Base-by-base conservation (phyloP, 1,140 invertebrate genomes). In the Tetramorium alpestre region DNA sequence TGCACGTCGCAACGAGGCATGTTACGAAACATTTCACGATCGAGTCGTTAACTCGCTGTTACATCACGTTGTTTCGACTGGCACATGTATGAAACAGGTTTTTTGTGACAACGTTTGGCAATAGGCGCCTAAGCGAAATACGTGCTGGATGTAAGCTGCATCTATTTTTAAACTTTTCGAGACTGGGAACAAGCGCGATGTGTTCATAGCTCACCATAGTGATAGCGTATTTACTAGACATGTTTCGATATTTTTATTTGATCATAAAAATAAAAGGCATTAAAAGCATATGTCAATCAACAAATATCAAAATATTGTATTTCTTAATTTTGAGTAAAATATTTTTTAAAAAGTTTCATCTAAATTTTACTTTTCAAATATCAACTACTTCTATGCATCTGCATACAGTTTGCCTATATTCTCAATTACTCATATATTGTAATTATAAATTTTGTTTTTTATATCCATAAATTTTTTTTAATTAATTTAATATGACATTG, bases 11-110 rank as follows among this genome's bases (percentile, higher is more conserved):
- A 8, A 41, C 38, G 80, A 72, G 38, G 65, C 80, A 58, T 65
- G 51, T 90, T 90, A 41, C 67, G 58, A 90, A 82, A 90, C 38
- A 64, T 80, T 84, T 54, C 38, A 58, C 60, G 54, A 77, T 56
- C 25, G 62, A 78, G 33, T 87, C 67, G 58, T 89, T 87, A 72
- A 70, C 16, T 54, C 7, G 82, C 58, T 54, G 72, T 89, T 85
- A 89, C 67, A 73, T 80, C 72, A 60, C 60, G 8, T 13, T 49
- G 11, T 44, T 58, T 87, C 28, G 38, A 56, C 41, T 76, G 67
- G 38, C 80, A 28, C 4, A 73, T 54, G 67, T 16, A 72, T 72
- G 54, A 51, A 82, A 18, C 65, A 58, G 54, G 13, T 82, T 82
- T 81, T 82, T 58, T 25, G 80, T 18, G 10, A 70, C 41, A 13